phyloP scores from a whole-genome alignment of 2,888 invertebrate species.

The Ectobius pallidus region DNA sequence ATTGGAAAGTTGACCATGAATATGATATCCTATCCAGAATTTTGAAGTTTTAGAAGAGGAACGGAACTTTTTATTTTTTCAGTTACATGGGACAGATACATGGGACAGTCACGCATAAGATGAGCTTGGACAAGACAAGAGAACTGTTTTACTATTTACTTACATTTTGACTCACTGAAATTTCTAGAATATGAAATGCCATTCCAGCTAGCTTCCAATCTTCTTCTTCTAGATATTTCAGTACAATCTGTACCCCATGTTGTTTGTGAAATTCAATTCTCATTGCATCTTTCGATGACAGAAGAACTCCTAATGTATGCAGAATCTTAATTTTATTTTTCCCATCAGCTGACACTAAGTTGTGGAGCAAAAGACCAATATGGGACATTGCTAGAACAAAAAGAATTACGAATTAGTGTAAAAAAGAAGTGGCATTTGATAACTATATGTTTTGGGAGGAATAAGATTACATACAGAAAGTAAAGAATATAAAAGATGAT shows the following conservation, averaged over 20 bases:
- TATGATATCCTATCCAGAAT: no score
- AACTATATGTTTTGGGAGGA: no score
- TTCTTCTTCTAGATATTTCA: background rate
- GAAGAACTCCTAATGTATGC: background rate
- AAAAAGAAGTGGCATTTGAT: no score
- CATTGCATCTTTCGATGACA: background rate
- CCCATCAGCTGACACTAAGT: background rate
- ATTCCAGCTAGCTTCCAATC: background rate
- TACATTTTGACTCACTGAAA: background rate
- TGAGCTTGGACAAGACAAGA: no score
- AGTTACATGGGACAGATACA: no score
- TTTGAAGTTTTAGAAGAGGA: no score
- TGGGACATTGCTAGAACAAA: background rate
- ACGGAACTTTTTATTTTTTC: no score
- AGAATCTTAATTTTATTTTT: background rate
- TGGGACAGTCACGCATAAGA: no score
- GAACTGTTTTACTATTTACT: background rate
- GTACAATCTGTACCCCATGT: background rate
- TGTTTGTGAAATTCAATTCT: background rate
- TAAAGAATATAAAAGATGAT: no score
- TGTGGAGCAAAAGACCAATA: background rate
- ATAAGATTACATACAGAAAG: no score
- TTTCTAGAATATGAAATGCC: slow-evolving; percentile 23
- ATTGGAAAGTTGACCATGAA: no score
- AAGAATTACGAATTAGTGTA: no score